phyloP scores from a whole-genome alignment of 2,888 invertebrate genomes.

The Dysmachus trigonus region DNA sequence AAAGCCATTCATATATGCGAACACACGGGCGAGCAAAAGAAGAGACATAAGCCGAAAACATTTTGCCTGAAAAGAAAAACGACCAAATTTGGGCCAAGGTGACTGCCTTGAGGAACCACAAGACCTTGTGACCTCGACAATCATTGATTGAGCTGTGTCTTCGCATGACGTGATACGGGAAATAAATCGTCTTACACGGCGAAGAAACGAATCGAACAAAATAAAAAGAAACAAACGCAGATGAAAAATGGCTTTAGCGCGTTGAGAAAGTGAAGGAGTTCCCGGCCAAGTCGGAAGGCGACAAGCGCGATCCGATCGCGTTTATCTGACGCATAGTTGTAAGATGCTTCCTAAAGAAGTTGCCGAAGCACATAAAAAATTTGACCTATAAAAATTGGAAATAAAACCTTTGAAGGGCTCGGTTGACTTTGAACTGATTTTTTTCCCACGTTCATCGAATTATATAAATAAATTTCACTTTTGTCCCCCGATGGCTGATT shows the following conservation, averaged over 20 bases:
- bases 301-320: background rate
- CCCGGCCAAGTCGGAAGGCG: background rate
- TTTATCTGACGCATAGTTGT: background rate
- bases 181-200: constrained; percentile 20
- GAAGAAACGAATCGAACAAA: background rate
- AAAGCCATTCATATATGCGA: constrained; percentile 12
- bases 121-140: constrained; percentile 38
- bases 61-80: constrained; percentile 10
- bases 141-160: constrained; percentile 38
- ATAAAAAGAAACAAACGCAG: background rate
- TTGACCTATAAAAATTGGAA: background rate
- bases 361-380: background rate
- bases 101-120: constrained; percentile 40
- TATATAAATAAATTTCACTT: background rate
- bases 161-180: constrained; percentile 36
- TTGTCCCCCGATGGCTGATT: background rate
- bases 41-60: constrained; percentile 26
- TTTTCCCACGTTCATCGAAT: background rate
- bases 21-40: constrained; percentile 10
- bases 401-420: constrained; percentile 22
- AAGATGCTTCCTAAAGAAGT: background rate
- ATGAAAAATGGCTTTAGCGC: background rate
- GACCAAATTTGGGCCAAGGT: constrained; percentile 33
- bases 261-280: constrained; percentile 17
- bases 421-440: constrained; percentile 35